phyloP scores from a whole-genome alignment of 2,797 vertebrate species.

The Psittacula derbiana region DNA sequence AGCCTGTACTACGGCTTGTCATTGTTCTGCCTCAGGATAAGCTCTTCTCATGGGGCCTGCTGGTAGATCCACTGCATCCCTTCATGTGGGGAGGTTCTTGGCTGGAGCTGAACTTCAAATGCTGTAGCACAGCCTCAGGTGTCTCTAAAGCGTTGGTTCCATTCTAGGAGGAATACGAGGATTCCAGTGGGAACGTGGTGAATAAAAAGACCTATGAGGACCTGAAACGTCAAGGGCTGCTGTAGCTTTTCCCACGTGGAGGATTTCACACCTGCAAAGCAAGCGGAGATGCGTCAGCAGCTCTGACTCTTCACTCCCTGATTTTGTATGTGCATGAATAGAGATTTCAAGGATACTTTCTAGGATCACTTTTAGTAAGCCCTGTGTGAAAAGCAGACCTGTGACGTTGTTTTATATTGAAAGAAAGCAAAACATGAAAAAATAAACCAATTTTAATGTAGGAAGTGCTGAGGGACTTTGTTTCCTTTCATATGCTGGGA shows the following conservation, averaged over 20 bases:
- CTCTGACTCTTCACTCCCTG: background rate
- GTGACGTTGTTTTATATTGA: slow-evolving; percentile 70
- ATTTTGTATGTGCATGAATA: slow-evolving; percentile 62
- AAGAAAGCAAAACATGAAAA: background rate
- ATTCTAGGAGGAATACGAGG: slow-evolving; percentile 94
- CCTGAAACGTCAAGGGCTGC: slow-evolving; percentile 94
- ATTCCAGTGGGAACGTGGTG: slow-evolving; percentile 97
- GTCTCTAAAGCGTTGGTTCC: background rate
- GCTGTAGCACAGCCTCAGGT: background rate
- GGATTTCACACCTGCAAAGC: background rate
- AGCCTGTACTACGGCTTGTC: background rate
- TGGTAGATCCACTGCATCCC: background rate
- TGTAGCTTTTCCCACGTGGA: slow-evolving; percentile 71
- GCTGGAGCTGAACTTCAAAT: background rate
- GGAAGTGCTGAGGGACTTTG: background rate
- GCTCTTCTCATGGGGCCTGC: background rate
- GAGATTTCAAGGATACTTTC: slow-evolving; percentile 51
- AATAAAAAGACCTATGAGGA: slow-evolving; percentile 99
- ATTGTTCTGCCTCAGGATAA: background rate
- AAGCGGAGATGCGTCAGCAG: background rate
- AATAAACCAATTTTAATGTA: slow-evolving; percentile 67
- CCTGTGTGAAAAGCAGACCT: slow-evolving; percentile 42
- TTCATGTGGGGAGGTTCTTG: background rate
- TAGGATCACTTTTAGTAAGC: slow-evolving; percentile 41
- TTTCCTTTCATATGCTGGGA: background rate